Base-by-base conservation (phyloP, 2,797 vertebrate genomes). In the Avahi laniger region DNA sequence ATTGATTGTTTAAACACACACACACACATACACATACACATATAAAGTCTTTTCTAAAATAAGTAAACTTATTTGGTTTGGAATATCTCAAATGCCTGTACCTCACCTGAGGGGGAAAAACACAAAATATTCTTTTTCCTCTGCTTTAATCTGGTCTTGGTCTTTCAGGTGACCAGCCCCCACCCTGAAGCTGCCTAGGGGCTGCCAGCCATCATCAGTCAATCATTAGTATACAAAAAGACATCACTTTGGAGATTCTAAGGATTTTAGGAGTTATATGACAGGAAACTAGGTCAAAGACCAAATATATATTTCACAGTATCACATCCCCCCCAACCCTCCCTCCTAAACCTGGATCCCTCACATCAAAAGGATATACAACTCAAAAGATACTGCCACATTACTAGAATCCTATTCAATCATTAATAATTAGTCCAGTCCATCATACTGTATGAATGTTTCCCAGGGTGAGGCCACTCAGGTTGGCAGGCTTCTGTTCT, bases 41-140 rank as follows among this genome's bases (percentile, higher is more conserved):
- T 28, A 38, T 18, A 28, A 30, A 80, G 26, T 80, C 24, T 41
- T 5, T 52, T 67, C 54, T 85, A 59, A 48, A 95, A 57, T 72
- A 95, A 96, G 7, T 65, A 80, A 76, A 78, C 12, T 81, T 92
- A 35, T 72, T 91, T 88, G 9, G 7, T 76, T 95, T 52, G 35
- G 26, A 93, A 78, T 43, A 30, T 93, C 54, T 89, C 33, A 70
- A 93, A 94, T 63, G 48, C 35, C 43, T 80, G 12, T 6, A 61
- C 12, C 57, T 87, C 41, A 90, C 30, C 48, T 50, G 33, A 52
- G 73, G 48, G 48, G 1, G 9, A 54, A 52, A 52, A 63, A 87
- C 20, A 86, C 28, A 48, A 73, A n/a, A 30, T 18, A 65, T 63
- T 63, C 18, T 50, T 54, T 54, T 54, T 78, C n/a, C 33, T 35